Evolutionary conservation across 2,797 vertebrate species (phyloP).

Genomic region (Kryptopterus vitreolus): DNA sequence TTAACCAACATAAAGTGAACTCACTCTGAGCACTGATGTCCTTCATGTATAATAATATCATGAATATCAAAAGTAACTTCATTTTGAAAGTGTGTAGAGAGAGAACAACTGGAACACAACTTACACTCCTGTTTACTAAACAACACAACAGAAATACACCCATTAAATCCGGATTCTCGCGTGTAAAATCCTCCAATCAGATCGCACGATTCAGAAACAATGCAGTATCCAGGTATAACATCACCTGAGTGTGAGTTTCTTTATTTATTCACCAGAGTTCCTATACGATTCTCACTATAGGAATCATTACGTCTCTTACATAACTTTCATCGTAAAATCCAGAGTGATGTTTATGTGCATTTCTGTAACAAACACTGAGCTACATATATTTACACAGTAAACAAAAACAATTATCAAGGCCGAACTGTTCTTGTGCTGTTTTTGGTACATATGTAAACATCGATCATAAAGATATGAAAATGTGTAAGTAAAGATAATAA

Average conservation of each 20-base stretch:
- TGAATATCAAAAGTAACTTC: background rate
- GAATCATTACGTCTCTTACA: no score
- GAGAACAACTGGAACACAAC: background rate
- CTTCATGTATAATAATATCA: background rate
- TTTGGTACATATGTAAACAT: no score
- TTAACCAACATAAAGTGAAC: background rate
- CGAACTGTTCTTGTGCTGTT: no score
- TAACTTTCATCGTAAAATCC: no score
- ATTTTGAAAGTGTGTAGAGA: background rate
- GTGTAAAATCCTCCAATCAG: conserved; percentile 18
- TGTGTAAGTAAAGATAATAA: no score
- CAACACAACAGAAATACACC: background rate
- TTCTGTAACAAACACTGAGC: no score
- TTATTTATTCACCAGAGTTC: no score
- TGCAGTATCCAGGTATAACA: background rate
- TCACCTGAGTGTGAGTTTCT: background rate
- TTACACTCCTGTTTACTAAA: background rate
- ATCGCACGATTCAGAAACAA: background rate
- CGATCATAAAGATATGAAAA: no score
- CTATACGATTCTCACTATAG: no score
- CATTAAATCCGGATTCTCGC: background rate
- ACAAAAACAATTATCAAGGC: no score
- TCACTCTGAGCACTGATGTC: background rate
- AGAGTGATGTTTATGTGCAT: no score
- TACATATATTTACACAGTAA: no score